phyloP scores from a whole-genome alignment of 2,888 invertebrate genomes.

The Dicyrtomina minuta region DNA sequence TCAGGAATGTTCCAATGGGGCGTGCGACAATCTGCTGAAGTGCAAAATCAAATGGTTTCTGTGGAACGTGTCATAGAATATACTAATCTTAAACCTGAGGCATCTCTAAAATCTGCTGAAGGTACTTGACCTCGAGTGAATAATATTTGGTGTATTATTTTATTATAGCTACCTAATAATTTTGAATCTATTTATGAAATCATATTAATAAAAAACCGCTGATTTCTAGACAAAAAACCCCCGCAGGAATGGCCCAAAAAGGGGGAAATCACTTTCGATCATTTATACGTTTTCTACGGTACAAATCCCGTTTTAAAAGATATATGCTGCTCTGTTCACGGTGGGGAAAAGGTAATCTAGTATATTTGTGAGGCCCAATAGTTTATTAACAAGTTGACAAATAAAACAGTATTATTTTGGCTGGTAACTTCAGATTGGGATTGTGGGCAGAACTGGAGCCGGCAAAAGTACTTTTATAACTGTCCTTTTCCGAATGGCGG shows the following conservation, averaged over 20 bases:
- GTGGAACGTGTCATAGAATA: constrained; percentile 62
- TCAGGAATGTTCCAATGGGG: constrained; percentile 62
- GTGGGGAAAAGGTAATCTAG: constrained; percentile 59
- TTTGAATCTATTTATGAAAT: neutral
- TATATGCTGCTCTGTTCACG: constrained; percentile 57
- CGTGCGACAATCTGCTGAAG: constrained; percentile 60
- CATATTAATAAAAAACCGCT: too few species aligned
- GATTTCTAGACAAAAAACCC: constrained; percentile 36
- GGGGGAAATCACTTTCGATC: constrained; percentile 41
- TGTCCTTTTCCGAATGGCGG: constrained; percentile 69
- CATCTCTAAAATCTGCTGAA: constrained; percentile 47
- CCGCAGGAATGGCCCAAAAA: constrained; percentile 41
- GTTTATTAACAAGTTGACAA: too few species aligned
- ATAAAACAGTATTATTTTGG: too few species aligned
- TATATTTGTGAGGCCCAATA: neutral
- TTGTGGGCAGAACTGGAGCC: constrained; percentile 18
- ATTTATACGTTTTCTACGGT: constrained; percentile 41
- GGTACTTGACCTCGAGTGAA: constrained; percentile 23
- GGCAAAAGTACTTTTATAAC: constrained; percentile 68
- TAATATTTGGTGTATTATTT: too few species aligned
- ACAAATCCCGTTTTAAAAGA: constrained; percentile 56
- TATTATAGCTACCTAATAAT: neutral
- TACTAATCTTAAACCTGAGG: constrained; percentile 58
- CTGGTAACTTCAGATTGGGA: constrained; percentile 12
- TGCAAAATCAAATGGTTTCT: constrained; percentile 56